Conservation (phyloP, 2,888 invertebrate species). For the Polydesmus complanatus region DNA sequence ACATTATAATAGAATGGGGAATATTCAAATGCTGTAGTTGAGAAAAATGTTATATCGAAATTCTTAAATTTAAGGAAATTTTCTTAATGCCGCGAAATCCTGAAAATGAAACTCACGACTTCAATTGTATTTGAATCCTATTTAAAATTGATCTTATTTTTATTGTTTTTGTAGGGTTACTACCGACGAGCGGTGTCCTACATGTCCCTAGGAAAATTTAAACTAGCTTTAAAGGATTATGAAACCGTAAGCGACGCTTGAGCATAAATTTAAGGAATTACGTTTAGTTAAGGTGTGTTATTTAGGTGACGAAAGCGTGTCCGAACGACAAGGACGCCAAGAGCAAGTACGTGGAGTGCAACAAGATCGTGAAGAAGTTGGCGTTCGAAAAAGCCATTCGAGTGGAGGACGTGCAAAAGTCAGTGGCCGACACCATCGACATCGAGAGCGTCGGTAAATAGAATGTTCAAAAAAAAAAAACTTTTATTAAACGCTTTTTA, state of each 20-base stretch:
- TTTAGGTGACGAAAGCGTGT: conserved; percentile 76
- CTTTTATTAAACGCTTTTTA: too few species aligned
- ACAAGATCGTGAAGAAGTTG: conserved; percentile 83
- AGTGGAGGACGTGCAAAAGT: conserved; percentile 73
- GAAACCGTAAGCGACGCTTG: conserved; percentile 61
- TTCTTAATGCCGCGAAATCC: too few species aligned
- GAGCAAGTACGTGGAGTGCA: conserved; percentile 81
- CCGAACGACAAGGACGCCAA: conserved; percentile 92
- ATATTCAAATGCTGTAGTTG: too few species aligned
- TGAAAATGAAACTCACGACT: too few species aligned
- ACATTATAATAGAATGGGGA: too few species aligned
- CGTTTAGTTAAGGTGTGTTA: too few species aligned
- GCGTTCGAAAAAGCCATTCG: conserved; percentile 96
- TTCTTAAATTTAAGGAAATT: too few species aligned
- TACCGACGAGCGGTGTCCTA: conserved; percentile 91
- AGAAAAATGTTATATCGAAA: too few species aligned
- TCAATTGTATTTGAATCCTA: too few species aligned
- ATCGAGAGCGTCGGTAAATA: conserved; percentile 70
- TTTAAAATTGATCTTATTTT: not conserved
- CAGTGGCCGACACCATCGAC: conserved; percentile 75
- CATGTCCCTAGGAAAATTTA: conserved; percentile 96
- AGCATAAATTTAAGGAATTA: too few species aligned
- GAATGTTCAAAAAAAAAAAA: too few species aligned
- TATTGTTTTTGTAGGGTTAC: conserved; percentile 48
- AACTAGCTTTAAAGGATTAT: conserved; percentile 88